Evolutionary conservation across 2,113 vertebrate species (phyloP).

Genomic region (Callipepla californica): DNA sequence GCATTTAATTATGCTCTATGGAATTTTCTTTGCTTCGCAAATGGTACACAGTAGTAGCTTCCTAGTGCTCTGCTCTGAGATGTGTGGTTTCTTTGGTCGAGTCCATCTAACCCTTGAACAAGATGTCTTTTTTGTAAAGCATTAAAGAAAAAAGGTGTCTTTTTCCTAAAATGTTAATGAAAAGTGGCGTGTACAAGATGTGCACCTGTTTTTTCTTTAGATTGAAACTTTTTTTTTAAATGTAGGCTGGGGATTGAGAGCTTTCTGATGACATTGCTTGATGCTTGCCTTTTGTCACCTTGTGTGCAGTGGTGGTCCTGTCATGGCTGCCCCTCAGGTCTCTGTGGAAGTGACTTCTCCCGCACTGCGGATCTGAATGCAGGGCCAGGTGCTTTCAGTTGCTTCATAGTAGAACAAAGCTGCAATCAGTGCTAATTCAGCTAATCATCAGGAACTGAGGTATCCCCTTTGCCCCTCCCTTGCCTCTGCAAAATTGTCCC

Average conservation of each 20-base stretch:
- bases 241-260: not conserved
- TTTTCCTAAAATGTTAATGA: not conserved
- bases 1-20: not conserved
- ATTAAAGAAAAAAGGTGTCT: not conserved
- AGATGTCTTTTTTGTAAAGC: not conserved
- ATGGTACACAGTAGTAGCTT: not conserved
- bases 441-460: not conserved
- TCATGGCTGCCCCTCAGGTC: accelerated
- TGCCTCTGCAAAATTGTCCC: not conserved
- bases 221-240: not conserved
- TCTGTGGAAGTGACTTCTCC: not conserved
- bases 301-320: not conserved
- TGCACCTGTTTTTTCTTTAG: not conserved
- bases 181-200: not conserved
- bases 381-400: not conserved
- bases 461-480: not conserved
- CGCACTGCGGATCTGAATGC: not conserved
- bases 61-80: accelerated
- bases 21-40: not conserved
- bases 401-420: not conserved
- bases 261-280: not conserved
- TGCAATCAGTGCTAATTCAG: conserved; percentile 2
- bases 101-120: not conserved
- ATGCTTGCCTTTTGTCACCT: accelerated
- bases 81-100: not conserved